Base-by-base conservation (phyloP, 1,140 invertebrate genomes). In the Aethina tumida region DNA sequence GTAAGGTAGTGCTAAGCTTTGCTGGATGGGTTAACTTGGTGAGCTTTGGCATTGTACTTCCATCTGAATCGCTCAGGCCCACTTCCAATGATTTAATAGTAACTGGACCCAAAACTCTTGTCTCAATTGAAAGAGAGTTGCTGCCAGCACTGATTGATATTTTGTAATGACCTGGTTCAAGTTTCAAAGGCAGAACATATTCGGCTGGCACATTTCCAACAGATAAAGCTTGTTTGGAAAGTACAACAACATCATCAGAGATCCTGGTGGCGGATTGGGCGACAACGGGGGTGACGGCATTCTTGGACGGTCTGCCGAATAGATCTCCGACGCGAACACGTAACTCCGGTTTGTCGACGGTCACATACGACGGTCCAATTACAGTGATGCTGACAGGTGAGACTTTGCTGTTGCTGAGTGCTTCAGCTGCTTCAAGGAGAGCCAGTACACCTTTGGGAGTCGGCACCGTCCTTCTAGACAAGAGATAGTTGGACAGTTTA, bases 401-500 rank as follows among this genome's bases (percentile, higher is more conserved):
- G 17, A 58, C 34, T 30, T 43, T 50, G 34, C 52, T 57, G 19
- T 38, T 30, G 6, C 55, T 28, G 18, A 62, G 41, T 43, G 49
- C 59, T 5, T 73, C 71, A n/a, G 93, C 65, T 0, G 84, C 82
- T 39, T 89, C 82, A 2, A 94, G 60, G 13, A 97, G 68, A 36
- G 79, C 71, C 24, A 78, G 76, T 7, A 81, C 84, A 18, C 88
- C 88, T 59, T 86, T 86, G 0, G 81, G 67, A 15, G 84, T 79
- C 58, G 88, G 88, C 2, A 96, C 90, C 31, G 86, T 89, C 50
- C 82, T 79, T 19, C 93, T 73, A n/a, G 82, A 88, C 22, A 95
- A 63, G 47, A 97, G 76, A 67, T 97, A 97, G 59, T 88, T 89
- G 9, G 81, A 78, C 49, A 97, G 84, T 67, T 97, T 97, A 5